Conservation (phyloP, 2,888 invertebrate genomes). For the Opisthograptis luteolata region DNA sequence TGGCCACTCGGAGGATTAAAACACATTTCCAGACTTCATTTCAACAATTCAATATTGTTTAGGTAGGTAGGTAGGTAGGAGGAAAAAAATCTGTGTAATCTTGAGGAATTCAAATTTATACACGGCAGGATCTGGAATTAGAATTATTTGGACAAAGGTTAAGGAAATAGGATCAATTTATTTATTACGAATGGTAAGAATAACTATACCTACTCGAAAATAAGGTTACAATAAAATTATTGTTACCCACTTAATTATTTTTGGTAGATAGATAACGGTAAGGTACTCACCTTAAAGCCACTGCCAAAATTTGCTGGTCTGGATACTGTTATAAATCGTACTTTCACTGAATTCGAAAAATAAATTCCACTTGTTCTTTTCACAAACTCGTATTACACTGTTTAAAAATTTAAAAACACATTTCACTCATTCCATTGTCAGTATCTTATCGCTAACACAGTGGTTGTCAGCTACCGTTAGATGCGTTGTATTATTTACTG, state of each 20-base stretch:
- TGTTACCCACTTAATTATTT: neutral
- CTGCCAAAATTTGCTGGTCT: constrained; percentile 24
- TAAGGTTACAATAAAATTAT: too few relatives aligned
- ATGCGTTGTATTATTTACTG: neutral
- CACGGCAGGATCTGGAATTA: neutral
- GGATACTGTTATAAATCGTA: constrained; percentile 19
- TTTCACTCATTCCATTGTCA: constrained; percentile 5
- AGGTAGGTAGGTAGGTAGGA: too few relatives aligned
- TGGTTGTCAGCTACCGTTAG: neutral
- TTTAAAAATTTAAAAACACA: constrained; percentile 2
- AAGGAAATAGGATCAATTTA: too few relatives aligned
- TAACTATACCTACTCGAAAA: too few relatives aligned
- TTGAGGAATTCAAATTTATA: too few relatives aligned
- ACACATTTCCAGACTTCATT: too few relatives aligned
- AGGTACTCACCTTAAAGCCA: constrained; percentile 29
- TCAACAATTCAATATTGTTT: too few relatives aligned
- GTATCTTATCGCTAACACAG: neutral
- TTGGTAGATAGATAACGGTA: constrained; percentile 3
- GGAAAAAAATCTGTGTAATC: too few relatives aligned
- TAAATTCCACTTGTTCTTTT: neutral
- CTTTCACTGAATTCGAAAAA: constrained; percentile 19
- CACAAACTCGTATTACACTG: neutral
- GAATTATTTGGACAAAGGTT: neutral
- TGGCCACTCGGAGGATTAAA: too few relatives aligned
- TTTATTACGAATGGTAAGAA: too few relatives aligned